Evolutionary conservation across 2,888 invertebrate genomes (phyloP), one percentile per base, ranked within the genome.

Genomic region (Eristalinus sepulchralis): DNA sequence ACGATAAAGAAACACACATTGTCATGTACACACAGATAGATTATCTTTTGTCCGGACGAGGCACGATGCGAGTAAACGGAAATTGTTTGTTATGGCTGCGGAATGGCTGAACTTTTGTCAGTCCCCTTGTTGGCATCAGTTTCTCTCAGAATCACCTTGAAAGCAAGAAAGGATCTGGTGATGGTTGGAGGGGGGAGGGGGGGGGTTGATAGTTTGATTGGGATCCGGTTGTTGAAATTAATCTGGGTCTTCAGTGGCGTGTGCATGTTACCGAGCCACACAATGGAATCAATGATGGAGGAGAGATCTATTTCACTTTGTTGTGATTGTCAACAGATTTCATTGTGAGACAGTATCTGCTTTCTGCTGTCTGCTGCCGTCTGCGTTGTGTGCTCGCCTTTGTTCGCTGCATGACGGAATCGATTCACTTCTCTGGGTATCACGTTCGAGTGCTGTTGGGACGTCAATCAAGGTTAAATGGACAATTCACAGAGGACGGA

Each of bases 21-120:
- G 47, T 47, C 47, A 47, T 47, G 47, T 47, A 17, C 47, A 17
- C 47, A 47, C 47, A 72, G 34, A 63, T 63, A 53, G 47, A 63
- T 72, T 72, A 63, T 53, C 13, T 34, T 33, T 31, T 33, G 62
- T 53, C 22, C 33, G 5, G n/a, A 8, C 31, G 5, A 31, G 22
- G 59, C 10, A 47, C 5, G 27, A 27, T 47, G 47, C 47, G 39
- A 59, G 17, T 36, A 59, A 17, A 22, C 59, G 70, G 13, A 71
- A 60, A 60, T 33, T 62, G 53, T 72, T 62, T 62, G 72, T 53
- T 22, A 31, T 31, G 20, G 31, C 17, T 39, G 13, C 8, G 9
- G 60, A 39, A 31, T 20, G 60, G 31, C 20, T 27, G 34, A 13
- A 10, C 31, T 17, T 10, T 27, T 24, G 34, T 17, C 6, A 17